These are phyloP conservation scores for Ahaetulla prasina DNA, from an alignment of 2,113 vertebrate genomes.

Conservation along the genomic window DNA sequence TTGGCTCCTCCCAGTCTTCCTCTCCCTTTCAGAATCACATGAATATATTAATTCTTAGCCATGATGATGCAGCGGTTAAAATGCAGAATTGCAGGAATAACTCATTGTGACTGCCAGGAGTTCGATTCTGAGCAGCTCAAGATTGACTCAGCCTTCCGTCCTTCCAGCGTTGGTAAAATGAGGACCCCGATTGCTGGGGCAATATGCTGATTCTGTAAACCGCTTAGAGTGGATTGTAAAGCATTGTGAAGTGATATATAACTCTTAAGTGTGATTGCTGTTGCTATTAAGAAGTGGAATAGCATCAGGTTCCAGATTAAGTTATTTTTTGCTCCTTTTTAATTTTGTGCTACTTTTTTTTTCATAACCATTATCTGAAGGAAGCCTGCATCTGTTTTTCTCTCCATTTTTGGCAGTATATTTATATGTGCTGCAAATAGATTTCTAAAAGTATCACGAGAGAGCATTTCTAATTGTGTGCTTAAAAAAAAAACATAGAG, in stretches of 20 bases:
- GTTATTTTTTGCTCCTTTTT: neutral
- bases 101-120: too few relatives aligned
- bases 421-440: neutral
- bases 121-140: too few relatives aligned
- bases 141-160: too few relatives aligned
- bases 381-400: neutral
- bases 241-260: too few relatives aligned
- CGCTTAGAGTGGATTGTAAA: too few relatives aligned
- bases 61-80: too few relatives aligned
- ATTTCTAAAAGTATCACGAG: conserved; percentile 43
- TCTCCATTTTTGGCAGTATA: conserved; percentile 25
- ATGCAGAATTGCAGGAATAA: too few relatives aligned
- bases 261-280: too few relatives aligned
- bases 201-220: too few relatives aligned
- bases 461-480: neutral
- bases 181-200: too few relatives aligned
- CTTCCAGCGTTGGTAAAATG: too few relatives aligned
- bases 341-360: neutral
- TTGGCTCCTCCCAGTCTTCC: neutral
- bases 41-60: neutral
- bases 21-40: neutral
- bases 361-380: neutral
- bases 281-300: neutral
- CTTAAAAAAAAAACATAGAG: conserved; percentile 4
- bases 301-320: neutral